phyloP scores from a whole-genome alignment of 2,113 vertebrate genomes.

The Podiceps cristatus region DNA sequence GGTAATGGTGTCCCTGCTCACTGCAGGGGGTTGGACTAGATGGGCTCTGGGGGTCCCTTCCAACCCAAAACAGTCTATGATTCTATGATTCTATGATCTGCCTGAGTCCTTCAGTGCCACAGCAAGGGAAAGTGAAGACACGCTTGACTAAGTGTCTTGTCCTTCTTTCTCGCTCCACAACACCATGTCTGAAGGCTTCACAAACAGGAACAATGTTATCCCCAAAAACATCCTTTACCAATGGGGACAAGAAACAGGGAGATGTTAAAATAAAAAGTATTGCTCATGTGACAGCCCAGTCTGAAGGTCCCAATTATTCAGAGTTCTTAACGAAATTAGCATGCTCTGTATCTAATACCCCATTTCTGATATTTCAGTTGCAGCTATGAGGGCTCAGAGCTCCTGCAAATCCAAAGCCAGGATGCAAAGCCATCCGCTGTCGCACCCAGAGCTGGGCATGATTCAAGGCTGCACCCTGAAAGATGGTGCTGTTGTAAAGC shows the following conservation, averaged over 20 bases:
- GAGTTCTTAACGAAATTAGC: neutral
- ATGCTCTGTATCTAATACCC: neutral
- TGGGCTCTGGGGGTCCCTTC: too few species aligned
- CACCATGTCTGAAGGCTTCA: neutral
- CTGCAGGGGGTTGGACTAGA: too few species aligned
- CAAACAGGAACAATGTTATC: neutral
- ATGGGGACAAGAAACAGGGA: neutral
- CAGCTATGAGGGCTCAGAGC: neutral
- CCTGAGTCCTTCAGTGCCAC: neutral
- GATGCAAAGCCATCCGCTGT: neutral
- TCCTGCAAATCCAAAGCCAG: neutral
- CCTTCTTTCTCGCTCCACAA: neutral
- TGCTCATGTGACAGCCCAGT: neutral
- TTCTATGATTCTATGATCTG: too few species aligned
- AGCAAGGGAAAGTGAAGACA: neutral
- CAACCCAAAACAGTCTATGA: too few species aligned
- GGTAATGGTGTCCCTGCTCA: too few species aligned
- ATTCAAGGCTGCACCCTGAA: neutral
- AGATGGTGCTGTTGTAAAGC: neutral
- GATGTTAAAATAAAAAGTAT: neutral
- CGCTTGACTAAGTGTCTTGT: neutral
- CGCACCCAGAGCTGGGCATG: too few species aligned
- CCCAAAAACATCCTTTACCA: accelerated
- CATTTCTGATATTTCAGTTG: neutral
- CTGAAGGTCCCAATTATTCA: neutral